A percentile compares a stretch with the other conserved stretches of the same genome.
These are phyloP conservation scores for Siniperca obscura DNA, from an alignment of 2,797 vertebrate genomes.

Conservation along the genomic window DNA sequence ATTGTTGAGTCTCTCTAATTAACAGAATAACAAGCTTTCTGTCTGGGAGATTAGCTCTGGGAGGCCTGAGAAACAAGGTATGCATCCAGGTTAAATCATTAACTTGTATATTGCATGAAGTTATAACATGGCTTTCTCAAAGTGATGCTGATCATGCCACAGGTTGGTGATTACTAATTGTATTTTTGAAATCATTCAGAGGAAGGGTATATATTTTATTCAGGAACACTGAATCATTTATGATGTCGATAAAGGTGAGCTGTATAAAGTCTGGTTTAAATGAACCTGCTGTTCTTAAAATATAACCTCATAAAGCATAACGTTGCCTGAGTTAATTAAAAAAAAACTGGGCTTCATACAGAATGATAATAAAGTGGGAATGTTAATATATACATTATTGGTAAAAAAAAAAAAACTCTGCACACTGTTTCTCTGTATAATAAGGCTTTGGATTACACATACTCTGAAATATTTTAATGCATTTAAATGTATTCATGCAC, in stretches of 20 bases:
- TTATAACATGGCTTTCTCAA: conserved; percentile 46
- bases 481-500: conserved; percentile 79
- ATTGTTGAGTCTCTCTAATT: conserved; percentile 70
- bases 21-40: conserved; percentile 66
- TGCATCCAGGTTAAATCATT: conserved; percentile 72
- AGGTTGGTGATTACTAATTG: conserved; percentile 61
- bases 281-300: conserved; percentile 62
- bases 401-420: not conserved
- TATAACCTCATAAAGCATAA: conserved; percentile 41
- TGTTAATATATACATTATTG: conserved; percentile 35
- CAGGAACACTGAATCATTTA: conserved; percentile 71
- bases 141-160: conserved; percentile 43
- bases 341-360: conserved; percentile 20
- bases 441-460: conserved; percentile 57
- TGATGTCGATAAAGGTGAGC: conserved; percentile 53
- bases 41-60: conserved; percentile 45
- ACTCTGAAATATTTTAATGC: conserved; percentile 72
- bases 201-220: conserved; percentile 66
- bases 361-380: conserved; percentile 59
- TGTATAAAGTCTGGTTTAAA: conserved; percentile 34
- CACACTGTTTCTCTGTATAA: conserved; percentile 51
- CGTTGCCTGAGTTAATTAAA: conserved; percentile 58
- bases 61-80: conserved; percentile 51
- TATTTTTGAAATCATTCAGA: conserved; percentile 53
- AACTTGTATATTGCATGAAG: conserved; percentile 69